phyloP scores from a whole-genome alignment of 2,888 invertebrate species.

The Monoplex corrugatus region DNA sequence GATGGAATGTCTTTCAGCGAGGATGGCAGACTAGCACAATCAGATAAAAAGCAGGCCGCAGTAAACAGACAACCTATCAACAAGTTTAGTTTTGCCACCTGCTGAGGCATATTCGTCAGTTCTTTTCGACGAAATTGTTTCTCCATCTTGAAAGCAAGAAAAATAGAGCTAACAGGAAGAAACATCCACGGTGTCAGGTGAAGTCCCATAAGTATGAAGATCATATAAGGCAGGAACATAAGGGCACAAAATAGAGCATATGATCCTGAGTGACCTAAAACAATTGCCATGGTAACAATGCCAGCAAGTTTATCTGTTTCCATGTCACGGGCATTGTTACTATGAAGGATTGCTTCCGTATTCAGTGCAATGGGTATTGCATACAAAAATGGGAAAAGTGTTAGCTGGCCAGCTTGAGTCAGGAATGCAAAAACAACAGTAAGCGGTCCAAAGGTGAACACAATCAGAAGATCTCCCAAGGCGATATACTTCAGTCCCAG shows the following conservation, averaged over 20 bases:
- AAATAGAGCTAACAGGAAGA: conserved; percentile 92
- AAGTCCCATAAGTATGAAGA: conserved; percentile 91
- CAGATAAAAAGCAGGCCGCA: conserved; percentile 83
- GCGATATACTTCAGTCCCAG: conserved; percentile 98
- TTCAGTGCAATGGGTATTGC: conserved; percentile 96
- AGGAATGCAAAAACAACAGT: conserved; percentile 96
- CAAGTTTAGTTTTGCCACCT: conserved; percentile 94
- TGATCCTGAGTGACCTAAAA: conserved; percentile 94
- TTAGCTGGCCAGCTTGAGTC: conserved; percentile 93
- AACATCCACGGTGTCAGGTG: conserved; percentile 94
- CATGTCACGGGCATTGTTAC: conserved; percentile 96
- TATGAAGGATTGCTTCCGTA: conserved; percentile 96
- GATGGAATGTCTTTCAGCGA: not conserved
- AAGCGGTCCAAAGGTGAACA: conserved; percentile 96
- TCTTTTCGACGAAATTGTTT: conserved; percentile 91
- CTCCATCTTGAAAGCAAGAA: conserved; percentile 94
- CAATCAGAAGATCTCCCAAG: conserved; percentile 93
- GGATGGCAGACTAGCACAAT: conserved; percentile 60
- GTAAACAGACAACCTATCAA: conserved; percentile 95
- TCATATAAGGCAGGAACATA: conserved; percentile 91
- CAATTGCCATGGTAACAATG: conserved; percentile 96
- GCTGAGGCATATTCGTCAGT: conserved; percentile 91
- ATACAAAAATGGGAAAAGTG: conserved; percentile 94
- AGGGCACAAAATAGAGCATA: conserved; percentile 94
- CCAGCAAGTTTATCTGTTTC: conserved; percentile 94